Conservation (phyloP, 2,888 invertebrate genomes). For the Drosophila mimetica region DNA sequence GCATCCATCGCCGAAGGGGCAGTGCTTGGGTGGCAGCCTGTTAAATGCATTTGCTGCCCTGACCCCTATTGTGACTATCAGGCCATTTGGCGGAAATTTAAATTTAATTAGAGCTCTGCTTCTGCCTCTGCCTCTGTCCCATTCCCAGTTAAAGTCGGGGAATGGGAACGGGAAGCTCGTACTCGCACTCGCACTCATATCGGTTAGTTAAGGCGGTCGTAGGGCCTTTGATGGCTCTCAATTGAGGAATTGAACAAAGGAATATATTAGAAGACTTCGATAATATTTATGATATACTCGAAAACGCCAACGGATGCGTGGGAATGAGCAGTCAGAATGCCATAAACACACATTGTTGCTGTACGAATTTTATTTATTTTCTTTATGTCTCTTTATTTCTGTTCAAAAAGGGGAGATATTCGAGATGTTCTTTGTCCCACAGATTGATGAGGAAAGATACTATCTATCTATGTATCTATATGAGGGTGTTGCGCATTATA, state of each 20-base stretch:
- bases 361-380: constrained; percentile 23
- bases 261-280: constrained; percentile 33
- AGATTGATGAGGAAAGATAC: constrained; percentile 25
- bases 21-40: constrained; percentile 39
- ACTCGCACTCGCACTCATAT: constrained; percentile 15
- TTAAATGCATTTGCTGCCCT: constrained; percentile 42
- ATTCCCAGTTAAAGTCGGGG: neutral
- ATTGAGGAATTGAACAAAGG: constrained; percentile 40
- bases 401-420: constrained; percentile 1
- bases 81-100: constrained; percentile 51
- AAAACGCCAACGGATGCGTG: constrained; percentile 30
- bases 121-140: neutral
- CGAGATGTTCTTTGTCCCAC: constrained; percentile 9
- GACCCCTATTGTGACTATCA: constrained; percentile 50
- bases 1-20: constrained; percentile 9
- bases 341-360: constrained; percentile 5
- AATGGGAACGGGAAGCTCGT: constrained; percentile 32
- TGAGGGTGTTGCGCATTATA: constrained; percentile 24
- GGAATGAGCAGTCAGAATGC: constrained; percentile 6
- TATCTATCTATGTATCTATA: constrained; percentile 19
- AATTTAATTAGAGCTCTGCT: constrained; percentile 49
- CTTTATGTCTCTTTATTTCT: constrained; percentile 8
- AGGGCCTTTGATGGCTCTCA: constrained; percentile 24
- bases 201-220: constrained; percentile 30
- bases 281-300: constrained; percentile 15